A percentile compares a stretch with the other conserved stretches of the same genome.
phyloP scores from a whole-genome alignment of 2,888 invertebrate genomes.

The Campaea margaritaria region DNA sequence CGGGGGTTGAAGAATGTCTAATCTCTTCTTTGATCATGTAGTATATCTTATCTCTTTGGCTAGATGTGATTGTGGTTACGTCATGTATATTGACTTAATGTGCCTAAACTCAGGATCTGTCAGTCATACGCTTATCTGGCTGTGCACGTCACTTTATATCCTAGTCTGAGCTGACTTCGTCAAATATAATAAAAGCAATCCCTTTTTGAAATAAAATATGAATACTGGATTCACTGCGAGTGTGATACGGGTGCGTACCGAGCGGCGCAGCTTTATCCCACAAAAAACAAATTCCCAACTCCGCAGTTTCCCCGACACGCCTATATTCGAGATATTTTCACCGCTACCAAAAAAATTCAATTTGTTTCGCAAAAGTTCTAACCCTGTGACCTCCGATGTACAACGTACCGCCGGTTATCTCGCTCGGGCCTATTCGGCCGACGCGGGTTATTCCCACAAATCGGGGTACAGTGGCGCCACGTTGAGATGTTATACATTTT shows the following conservation, averaged over 20 bases:
- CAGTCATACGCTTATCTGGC: no score
- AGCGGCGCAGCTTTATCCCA: constrained; percentile 1
- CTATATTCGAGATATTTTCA: constrained; percentile 13
- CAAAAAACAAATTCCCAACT: constrained; percentile 9
- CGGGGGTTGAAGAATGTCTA: no score
- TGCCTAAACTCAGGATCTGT: no score
- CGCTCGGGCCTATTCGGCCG: constrained; percentile 10
- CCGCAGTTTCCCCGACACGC: neutral
- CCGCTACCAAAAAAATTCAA: constrained; percentile 26
- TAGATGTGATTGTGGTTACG: no score
- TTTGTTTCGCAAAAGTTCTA: constrained; percentile 27
- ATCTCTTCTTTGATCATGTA: no score
- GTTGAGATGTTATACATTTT: neutral
- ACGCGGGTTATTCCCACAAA: constrained; percentile 7
- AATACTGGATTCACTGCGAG: no score
- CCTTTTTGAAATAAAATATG: neutral
- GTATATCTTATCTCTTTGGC: no score
- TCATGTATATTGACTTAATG: no score
- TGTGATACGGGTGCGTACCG: no score
- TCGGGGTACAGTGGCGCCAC: neutral
- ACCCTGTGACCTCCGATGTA: constrained; percentile 2
- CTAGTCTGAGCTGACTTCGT: no score
- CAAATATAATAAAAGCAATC: no score
- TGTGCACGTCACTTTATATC: no score
- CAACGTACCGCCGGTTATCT: constrained; percentile 1